Conservation (phyloP, 2,113 vertebrate species). For the Aleadryas rufinucha region DNA sequence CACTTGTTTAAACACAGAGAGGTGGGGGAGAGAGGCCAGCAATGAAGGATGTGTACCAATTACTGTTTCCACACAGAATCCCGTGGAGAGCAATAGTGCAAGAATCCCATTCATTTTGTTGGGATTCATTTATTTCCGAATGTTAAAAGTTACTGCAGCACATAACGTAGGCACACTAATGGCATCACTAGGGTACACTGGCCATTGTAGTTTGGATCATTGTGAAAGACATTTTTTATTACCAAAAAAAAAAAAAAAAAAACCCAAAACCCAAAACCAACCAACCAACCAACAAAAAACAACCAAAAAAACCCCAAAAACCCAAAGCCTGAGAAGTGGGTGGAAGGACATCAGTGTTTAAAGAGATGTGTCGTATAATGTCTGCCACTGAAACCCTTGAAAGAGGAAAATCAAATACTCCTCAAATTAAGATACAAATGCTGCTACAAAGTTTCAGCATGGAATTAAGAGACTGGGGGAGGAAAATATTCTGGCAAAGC, state of each 20-base stretch:
- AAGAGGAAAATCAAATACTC: not conserved
- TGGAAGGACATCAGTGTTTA: not conserved
- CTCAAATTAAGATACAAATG: not conserved
- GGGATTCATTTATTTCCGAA: slow-evolving; percentile 1
- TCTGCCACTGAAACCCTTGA: not conserved
- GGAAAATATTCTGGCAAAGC: not conserved
- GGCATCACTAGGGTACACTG: not conserved
- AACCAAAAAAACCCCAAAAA: not conserved
- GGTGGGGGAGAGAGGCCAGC: not conserved
- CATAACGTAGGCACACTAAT: not conserved
- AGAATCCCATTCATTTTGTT: slow-evolving; percentile 39
- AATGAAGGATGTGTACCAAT: slow-evolving; percentile 46
- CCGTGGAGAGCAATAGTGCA: slow-evolving; percentile 16
- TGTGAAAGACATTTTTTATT: not conserved
- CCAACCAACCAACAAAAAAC: no score
- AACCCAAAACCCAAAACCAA: not conserved
- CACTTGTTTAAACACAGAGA: not conserved
- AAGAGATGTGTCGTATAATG: not conserved
- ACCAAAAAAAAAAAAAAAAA: not conserved
- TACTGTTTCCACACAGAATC: slow-evolving; percentile 25
- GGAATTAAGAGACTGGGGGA: not conserved
- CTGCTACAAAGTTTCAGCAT: not conserved
- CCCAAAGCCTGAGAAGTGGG: not conserved
- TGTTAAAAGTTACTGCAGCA: slow-evolving; percentile 34
- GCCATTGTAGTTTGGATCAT: not conserved